These are phyloP conservation scores for Timema podura DNA, from an alignment of 2,888 invertebrate species.

Conservation along the genomic window DNA sequence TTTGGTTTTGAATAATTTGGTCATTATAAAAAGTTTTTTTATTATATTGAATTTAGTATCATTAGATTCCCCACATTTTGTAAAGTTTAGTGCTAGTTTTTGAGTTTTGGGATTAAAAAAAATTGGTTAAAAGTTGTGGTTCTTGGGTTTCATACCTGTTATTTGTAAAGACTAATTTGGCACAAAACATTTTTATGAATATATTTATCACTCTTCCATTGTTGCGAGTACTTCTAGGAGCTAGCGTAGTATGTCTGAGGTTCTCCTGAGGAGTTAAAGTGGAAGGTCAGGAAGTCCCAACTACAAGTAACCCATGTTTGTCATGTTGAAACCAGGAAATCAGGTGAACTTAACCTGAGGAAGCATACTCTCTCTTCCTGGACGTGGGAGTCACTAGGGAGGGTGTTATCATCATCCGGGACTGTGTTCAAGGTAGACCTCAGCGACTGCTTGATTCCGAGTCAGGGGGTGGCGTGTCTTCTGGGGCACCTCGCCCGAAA, in stretches of 20 bases:
- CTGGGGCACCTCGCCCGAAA: slow-evolving; percentile 42
- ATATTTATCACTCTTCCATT: too few relatives aligned
- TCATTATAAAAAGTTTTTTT: too few relatives aligned
- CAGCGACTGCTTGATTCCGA: slow-evolving; percentile 44
- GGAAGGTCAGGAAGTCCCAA: too few relatives aligned
- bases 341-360: slow-evolving; percentile 38
- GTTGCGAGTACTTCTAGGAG: neutral
- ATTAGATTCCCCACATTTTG: too few relatives aligned
- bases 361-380: slow-evolving; percentile 40
- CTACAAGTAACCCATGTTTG: slow-evolving; percentile 3
- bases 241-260: neutral
- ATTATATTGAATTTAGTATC: too few relatives aligned
- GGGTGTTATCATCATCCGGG: slow-evolving; percentile 42
- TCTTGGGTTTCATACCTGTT: too few relatives aligned
- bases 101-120: too few relatives aligned
- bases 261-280: too few relatives aligned
- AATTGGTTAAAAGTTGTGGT: too few relatives aligned
- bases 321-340: slow-evolving; percentile 34
- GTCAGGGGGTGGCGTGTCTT: slow-evolving; percentile 41
- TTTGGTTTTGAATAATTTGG: too few relatives aligned
- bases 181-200: too few relatives aligned
- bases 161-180: neutral
- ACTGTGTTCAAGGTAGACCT: slow-evolving; percentile 42
- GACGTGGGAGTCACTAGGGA: slow-evolving; percentile 41
- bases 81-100: too few relatives aligned